phyloP scores from a whole-genome alignment of 1,140 invertebrate species.

The Melipona quadrifasciata region DNA sequence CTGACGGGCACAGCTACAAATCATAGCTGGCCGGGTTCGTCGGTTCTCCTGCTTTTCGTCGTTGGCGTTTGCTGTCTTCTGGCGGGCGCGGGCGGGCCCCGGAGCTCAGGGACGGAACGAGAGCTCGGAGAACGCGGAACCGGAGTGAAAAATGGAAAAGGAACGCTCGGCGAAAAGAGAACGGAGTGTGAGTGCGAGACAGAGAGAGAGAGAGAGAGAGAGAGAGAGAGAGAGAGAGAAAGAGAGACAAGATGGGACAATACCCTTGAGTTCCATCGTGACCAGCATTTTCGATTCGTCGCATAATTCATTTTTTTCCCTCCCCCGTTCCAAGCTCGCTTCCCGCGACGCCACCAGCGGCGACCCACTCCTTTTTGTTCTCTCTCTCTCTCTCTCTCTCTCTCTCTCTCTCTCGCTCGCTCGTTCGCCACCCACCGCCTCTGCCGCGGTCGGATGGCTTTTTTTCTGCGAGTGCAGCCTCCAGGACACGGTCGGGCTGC shows the following conservation, averaged over 20 bases:
- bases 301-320: conserved; percentile 71
- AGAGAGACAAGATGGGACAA: conserved; percentile 64
- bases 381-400: neutral
- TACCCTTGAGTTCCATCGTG: conserved; percentile 66
- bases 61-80: conserved; percentile 15
- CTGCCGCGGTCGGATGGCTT: conserved; percentile 5
- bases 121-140: no score
- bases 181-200: neutral
- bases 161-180: no score
- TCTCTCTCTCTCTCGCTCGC: neutral
- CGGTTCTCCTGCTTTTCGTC: conserved; percentile 10
- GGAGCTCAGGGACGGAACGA: neutral
- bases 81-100: neutral
- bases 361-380: neutral
- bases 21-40: conserved; percentile 49
- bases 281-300: conserved; percentile 71
- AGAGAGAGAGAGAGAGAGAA: neutral
- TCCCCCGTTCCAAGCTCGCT: neutral
- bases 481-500: conserved; percentile 42
- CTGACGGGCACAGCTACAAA: conserved; percentile 65
- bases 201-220: neutral
- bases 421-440: neutral
- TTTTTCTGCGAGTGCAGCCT: conserved; percentile 24
- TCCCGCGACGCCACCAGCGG: conserved; percentile 15
- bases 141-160: no score